phyloP scores from a whole-genome alignment of 2,888 invertebrate species.

The Andrena bicolor region DNA sequence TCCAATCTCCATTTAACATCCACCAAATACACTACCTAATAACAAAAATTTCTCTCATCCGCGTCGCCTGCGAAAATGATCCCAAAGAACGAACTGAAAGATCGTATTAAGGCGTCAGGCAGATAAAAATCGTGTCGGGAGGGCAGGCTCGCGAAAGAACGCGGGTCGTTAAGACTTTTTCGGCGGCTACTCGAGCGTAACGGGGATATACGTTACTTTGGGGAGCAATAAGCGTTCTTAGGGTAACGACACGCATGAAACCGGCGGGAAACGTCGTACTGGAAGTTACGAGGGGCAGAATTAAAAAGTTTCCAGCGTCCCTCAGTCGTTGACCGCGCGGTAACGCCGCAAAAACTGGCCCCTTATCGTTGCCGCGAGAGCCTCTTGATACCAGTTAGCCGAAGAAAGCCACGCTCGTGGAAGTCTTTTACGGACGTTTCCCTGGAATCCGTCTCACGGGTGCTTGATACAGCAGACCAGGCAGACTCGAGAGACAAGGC shows the following conservation, averaged over 20 bases:
- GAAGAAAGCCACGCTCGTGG: conserved; percentile 27
- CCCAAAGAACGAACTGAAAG: neutral
- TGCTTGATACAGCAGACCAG: conserved; percentile 34
- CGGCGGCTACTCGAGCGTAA: neutral
- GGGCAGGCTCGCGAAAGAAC: neutral
- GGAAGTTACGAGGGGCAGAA: neutral
- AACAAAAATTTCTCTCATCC: too few species aligned
- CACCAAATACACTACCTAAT: too few species aligned
- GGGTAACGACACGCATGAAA: neutral
- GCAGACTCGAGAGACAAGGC: conserved; percentile 48
- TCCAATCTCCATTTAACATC: too few species aligned
- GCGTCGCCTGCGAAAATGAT: too few species aligned
- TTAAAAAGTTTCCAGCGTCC: conserved; percentile 31
- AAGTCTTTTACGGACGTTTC: conserved; percentile 39
- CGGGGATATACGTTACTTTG: neutral
- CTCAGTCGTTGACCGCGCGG: neutral
- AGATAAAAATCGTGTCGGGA: neutral
- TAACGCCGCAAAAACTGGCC: conserved; percentile 24
- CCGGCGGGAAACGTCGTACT: neutral
- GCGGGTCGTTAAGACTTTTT: conserved; percentile 17
- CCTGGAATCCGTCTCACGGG: conserved; percentile 52
- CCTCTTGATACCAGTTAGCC: conserved; percentile 25
- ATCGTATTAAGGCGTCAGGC: neutral
- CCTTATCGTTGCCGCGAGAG: conserved; percentile 32
- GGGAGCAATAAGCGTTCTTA: neutral